phyloP scores from a whole-genome alignment of 2,797 vertebrate genomes.

The Cheirogaleus major region DNA sequence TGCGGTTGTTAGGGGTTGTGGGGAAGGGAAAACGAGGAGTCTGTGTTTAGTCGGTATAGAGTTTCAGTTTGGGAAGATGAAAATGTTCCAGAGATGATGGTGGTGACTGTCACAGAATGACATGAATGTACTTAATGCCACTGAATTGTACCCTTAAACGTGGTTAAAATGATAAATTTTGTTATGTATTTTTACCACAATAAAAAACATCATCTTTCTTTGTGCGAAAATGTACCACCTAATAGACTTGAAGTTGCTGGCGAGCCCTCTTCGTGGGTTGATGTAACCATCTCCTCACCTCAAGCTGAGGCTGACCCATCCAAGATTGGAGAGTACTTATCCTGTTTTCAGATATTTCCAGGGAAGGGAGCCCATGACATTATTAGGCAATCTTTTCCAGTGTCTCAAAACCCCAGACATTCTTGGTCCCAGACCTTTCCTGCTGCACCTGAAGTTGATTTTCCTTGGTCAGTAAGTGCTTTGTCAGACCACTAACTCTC shows the following conservation, averaged over 20 bases:
- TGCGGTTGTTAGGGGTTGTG: not conserved
- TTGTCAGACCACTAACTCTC: constrained; percentile 54
- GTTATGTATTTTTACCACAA: not conserved
- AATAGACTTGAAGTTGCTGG: not conserved
- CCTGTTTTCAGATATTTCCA: constrained; percentile 73
- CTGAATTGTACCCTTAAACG: not conserved
- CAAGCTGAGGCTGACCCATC: not conserved
- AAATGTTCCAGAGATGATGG: not conserved
- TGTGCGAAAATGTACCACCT: not conserved
- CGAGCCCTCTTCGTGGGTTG: not conserved
- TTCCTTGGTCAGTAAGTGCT: constrained; percentile 65
- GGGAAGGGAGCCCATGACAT: constrained; percentile 62
- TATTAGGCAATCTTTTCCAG: constrained; percentile 73
- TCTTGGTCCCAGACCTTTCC: constrained; percentile 62
- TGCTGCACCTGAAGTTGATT: constrained; percentile 65
- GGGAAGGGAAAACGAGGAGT: not conserved
- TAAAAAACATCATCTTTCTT: not conserved
- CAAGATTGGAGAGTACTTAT: constrained; percentile 2
- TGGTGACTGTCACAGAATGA: no score
- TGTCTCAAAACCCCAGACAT: constrained; percentile 74
- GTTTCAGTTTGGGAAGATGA: not conserved
- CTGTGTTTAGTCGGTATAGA: not conserved
- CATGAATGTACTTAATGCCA: not conserved
- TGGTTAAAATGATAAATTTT: not conserved
- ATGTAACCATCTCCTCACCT: not conserved